Conservation (phyloP, 92 coral and sea anemone species). For the Montipora capitata region DNA sequence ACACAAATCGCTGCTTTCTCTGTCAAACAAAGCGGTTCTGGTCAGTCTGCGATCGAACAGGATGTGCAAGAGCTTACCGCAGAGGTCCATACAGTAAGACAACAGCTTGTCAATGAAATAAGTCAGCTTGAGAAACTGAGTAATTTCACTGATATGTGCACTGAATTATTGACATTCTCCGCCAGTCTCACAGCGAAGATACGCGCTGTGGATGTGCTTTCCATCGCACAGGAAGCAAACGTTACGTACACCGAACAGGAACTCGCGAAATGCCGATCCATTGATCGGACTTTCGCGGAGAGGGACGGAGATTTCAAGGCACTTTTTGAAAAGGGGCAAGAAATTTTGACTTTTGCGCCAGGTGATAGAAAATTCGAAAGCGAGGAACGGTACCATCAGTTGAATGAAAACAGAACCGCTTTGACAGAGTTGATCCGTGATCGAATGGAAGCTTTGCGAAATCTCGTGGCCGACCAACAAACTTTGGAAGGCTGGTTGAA, state of each 20-base stretch:
- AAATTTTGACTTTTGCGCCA: conserved; percentile 32
- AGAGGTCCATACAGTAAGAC: conserved; percentile 18
- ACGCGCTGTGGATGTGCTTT: conserved; percentile 5
- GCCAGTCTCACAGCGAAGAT: background rate
- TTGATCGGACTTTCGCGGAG: conserved; percentile 59
- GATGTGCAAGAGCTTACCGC: conserved; percentile 51
- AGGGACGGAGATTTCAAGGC: conserved; percentile 52
- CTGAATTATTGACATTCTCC: conserved; percentile 8
- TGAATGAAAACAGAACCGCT: conserved; percentile 35
- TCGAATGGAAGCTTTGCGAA: conserved; percentile 67
- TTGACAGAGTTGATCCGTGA: conserved; percentile 17
- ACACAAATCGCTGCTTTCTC: conserved; percentile 11
- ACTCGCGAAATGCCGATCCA: conserved; percentile 58
- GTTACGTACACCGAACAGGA: conserved; percentile 55
- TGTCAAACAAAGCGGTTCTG: conserved; percentile 7
- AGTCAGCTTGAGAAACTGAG: conserved; percentile 43
- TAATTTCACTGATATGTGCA: conserved; percentile 46
- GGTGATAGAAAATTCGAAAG: conserved; percentile 37
- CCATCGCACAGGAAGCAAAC: background rate
- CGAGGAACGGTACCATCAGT: conserved; percentile 34
- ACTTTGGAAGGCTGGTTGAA: conserved; percentile 83
- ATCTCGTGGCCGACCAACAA: conserved; percentile 80
- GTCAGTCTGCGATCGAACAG: conserved; percentile 47
- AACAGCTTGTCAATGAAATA: conserved; percentile 38
- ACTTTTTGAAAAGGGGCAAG: conserved; percentile 38